A percentile compares a stretch with the other conserved stretches of the same genome.
Conservation (phyloP, 2,113 vertebrate species). For the Sphyrna mokarran region DNA sequence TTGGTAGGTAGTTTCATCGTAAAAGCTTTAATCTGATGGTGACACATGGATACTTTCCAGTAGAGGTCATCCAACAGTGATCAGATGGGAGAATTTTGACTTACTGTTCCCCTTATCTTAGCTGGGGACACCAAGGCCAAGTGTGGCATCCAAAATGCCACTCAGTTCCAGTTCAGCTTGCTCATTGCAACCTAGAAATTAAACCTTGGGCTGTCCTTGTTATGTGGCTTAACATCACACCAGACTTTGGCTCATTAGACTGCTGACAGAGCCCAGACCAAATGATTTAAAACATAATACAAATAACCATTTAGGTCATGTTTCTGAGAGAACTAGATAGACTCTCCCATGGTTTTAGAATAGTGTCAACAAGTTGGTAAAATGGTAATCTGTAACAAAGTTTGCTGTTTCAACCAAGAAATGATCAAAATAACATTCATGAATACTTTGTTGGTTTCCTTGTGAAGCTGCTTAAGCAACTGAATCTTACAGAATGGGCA, state of each 20-base stretch:
- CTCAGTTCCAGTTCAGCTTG: background rate
- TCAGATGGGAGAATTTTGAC: background rate
- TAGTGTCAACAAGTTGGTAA: background rate
- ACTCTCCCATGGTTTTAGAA: background rate
- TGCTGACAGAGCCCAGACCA: background rate
- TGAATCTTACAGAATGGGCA: background rate
- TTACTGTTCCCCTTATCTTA: background rate
- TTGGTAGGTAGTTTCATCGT: background rate
- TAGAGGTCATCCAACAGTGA: background rate
- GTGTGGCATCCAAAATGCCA: background rate
- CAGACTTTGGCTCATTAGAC: background rate
- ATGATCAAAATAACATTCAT: background rate
- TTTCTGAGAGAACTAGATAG: background rate
- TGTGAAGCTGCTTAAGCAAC: background rate
- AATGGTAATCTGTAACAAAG: background rate
- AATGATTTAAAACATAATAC: background rate
- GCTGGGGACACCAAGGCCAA: background rate
- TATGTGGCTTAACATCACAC: background rate
- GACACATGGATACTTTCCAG: background rate
- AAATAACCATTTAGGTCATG: background rate
- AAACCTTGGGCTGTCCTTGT: background rate
- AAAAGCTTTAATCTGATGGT: background rate
- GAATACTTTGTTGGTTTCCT: background rate
- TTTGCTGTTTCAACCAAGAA: background rate
- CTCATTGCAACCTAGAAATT: background rate